phyloP scores from a whole-genome alignment of 2,797 vertebrate genomes.

The Linurgus olivaceus region DNA sequence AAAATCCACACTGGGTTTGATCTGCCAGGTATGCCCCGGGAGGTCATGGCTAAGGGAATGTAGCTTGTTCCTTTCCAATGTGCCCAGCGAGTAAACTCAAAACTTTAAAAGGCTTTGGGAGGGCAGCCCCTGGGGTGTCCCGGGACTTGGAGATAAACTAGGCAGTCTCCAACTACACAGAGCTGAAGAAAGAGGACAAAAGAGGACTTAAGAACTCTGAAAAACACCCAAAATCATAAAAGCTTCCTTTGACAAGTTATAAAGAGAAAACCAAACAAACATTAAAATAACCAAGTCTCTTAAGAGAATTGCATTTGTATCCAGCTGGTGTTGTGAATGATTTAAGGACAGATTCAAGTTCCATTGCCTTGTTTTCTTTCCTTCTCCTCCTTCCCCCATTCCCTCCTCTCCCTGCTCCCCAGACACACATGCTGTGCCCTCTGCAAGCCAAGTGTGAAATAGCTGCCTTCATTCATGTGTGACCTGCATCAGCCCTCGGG shows the following conservation, averaged over 20 bases:
- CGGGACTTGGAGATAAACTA: not conserved
- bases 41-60: not conserved
- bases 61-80: not conserved
- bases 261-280: not conserved
- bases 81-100: not conserved
- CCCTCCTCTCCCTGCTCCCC: not conserved
- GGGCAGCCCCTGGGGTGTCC: not conserved
- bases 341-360: not conserved
- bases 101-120: not conserved
- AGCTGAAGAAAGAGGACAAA: not conserved
- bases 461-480: slow-evolving; percentile 13
- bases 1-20: not conserved
- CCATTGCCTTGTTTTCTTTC: not conserved
- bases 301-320: not conserved
- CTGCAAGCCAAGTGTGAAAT: slow-evolving; percentile 55
- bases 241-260: not conserved
- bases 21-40: not conserved
- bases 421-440: accelerated
- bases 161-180: not conserved
- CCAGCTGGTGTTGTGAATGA: not conserved
- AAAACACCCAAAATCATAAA: not conserved
- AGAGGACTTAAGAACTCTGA: not conserved
- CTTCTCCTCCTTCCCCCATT: not conserved
- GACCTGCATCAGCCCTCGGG: not conserved
- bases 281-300: not conserved